A percentile compares a stretch with the other conserved stretches of the same genome.
These are phyloP conservation scores for Oreochromis grahami DNA, from an alignment of 2,797 vertebrate genomes.

Conservation along the genomic window DNA sequence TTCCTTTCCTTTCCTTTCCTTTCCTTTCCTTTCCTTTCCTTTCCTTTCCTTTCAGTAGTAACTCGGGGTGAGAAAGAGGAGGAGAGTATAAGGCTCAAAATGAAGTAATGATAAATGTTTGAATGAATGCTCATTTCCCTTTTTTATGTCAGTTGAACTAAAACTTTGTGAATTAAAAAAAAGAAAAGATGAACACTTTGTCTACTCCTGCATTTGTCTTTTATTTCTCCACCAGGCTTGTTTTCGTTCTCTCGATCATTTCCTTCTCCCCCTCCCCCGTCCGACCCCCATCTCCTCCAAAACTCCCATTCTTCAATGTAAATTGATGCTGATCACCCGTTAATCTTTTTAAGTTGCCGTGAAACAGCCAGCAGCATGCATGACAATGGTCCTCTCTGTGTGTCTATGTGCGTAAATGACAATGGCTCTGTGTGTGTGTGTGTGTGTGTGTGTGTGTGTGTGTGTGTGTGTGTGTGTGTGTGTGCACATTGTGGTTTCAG, in stretches of 20 bases:
- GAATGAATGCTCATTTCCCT: not conserved
- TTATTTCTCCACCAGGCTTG: not conserved
- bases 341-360: constrained; percentile 45
- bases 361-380: constrained; percentile 55
- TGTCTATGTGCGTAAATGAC: not conserved
- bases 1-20: no score
- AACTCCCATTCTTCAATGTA: constrained; percentile 11
- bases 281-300: rapidly evolving
- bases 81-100: rapidly evolving
- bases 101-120: not conserved
- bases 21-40: not conserved
- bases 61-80: not conserved
- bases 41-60: not conserved
- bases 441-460: not conserved
- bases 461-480: not conserved
- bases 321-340: constrained; percentile 40
- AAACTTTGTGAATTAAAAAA: not conserved
- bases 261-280: not conserved
- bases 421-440: not conserved
- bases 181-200: not conserved
- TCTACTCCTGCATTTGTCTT: not conserved
- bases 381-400: constrained; percentile 24
- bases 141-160: not conserved
- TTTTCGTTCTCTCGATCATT: not conserved
- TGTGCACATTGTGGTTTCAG: not conserved